These are phyloP conservation scores for Halichondria panicea DNA, from an alignment of 37 sponge, comb jelly and placozoan genomes.

Conservation along the genomic window DNA sequence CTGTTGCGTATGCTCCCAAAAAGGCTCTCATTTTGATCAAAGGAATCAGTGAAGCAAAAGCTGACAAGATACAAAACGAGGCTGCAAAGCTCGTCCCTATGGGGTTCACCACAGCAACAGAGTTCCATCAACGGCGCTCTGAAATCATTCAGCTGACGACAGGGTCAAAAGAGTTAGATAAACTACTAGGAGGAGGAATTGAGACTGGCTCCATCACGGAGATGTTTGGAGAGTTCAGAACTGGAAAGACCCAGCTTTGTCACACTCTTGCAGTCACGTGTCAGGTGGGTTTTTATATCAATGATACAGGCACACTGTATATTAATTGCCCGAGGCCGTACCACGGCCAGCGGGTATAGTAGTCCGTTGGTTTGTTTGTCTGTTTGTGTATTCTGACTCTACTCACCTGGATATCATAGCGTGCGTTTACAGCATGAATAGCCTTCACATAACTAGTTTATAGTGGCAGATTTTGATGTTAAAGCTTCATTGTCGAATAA, in stretches of 20 bases:
- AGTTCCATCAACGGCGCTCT: slow-evolving; percentile 93
- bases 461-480: too few relatives aligned
- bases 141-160: slow-evolving; percentile 97
- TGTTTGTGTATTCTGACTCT: too few relatives aligned
- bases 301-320: too few relatives aligned
- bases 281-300: slow-evolving; percentile 90
- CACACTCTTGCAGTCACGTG: slow-evolving; percentile 98
- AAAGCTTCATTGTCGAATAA: too few relatives aligned
- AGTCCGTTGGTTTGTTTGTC: too few relatives aligned
- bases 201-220: slow-evolving; percentile 99
- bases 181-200: slow-evolving; percentile 92
- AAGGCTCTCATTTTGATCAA: slow-evolving; percentile 93
- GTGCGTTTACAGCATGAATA: too few relatives aligned
- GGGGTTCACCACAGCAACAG: slow-evolving; percentile 99
- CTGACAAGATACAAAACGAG: slow-evolving; percentile 93
- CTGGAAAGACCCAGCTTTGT: slow-evolving; percentile 98
- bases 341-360: too few relatives aligned
- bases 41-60: slow-evolving; percentile 99
- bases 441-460: too few relatives aligned
- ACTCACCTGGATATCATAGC: too few relatives aligned
- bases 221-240: slow-evolving; percentile 98
- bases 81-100: slow-evolving; percentile 95
- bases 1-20: slow-evolving; percentile 98
- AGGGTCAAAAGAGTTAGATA: slow-evolving; percentile 97
- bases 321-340: too few relatives aligned